These are phyloP conservation scores for Eulemur coronatus DNA, from an alignment of 2,797 vertebrate genomes.

Conservation along the genomic window DNA sequence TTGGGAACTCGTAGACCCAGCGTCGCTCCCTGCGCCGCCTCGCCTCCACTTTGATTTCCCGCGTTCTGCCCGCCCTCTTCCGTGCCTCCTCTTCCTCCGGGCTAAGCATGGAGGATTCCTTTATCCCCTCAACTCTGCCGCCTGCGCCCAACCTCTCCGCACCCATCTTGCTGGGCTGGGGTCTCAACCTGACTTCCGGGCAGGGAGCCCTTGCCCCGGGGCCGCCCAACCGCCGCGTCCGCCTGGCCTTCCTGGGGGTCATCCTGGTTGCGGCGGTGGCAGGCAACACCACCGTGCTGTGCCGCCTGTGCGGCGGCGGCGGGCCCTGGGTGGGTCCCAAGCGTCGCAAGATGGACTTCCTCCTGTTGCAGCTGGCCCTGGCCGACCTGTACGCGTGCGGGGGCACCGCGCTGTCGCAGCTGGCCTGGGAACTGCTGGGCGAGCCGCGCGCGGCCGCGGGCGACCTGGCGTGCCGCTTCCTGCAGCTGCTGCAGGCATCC, in stretches of 20 bases:
- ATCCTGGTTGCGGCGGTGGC: conserved; percentile 79
- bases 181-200: conserved; percentile 63
- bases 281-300: conserved; percentile 76
- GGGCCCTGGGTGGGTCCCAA: conserved; percentile 62
- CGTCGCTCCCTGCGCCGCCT: background rate
- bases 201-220: background rate
- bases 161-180: conserved; percentile 40
- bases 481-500: conserved; percentile 78
- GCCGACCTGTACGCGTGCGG: conserved; percentile 82
- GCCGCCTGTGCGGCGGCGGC: conserved; percentile 69
- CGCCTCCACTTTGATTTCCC: background rate
- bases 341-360: conserved; percentile 81
- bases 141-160: conserved; percentile 52
- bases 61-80: background rate
- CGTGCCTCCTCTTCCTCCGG: background rate
- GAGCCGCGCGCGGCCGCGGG: background rate
- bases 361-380: conserved; percentile 81
- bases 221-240: conserved; percentile 31
- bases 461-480: conserved; percentile 66
- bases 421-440: conserved; percentile 68
- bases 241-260: conserved; percentile 73
- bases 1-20: conserved; percentile 37
- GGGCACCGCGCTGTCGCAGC: conserved; percentile 70
- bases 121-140: background rate
- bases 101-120: conserved; percentile 67